Base-by-base conservation (phyloP, 2,888 invertebrate genomes). In the Hyalella azteca region DNA sequence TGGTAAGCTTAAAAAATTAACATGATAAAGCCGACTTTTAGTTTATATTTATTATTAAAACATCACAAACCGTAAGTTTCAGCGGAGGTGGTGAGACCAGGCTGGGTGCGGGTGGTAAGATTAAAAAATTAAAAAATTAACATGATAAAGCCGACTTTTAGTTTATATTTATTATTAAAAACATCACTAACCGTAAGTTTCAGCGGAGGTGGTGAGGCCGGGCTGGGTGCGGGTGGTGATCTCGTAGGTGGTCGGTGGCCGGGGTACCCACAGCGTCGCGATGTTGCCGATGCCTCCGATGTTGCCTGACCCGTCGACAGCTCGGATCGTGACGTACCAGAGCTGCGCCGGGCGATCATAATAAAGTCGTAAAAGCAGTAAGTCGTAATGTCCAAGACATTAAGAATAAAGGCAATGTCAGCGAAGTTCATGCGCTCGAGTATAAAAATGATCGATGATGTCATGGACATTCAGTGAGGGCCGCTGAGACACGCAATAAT, bases 291-390 rank as follows among this genome's bases (percentile, higher is more conserved):
- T 78, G 3, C 79, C 84, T 13, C 86, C 86, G 0, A 89, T 89
- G 7, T 90, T 89, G 1, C 87, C 87, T 40, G 88, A 85, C 80
- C 88, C 89, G 3, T 89, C 88, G 85, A 88, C 89, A 0, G 91
- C 89, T 36, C 90, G 88, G 1, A 91, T 86, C 5, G 90, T 90
- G 83, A 91, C 89, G 86, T 89, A 91, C 78, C 90, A 86, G 1
- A 90, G 76, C 83, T 83, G 77, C 9, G 49, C n/a, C n/a, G n/a
- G n/a, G n/a, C n/a, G n/a, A n/a, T n/a, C n/a, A n/a, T n/a, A n/a
- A n/a, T n/a, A n/a, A n/a, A n/a, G n/a, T n/a, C n/a, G 45, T 11
- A 45, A 45, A 15, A 11, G 45, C 15, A 45, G 11, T 45, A 15
- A 15, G 45, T 45, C 45, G 15, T 15, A 45, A 45, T 45, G 15